Base-by-base conservation (phyloP, 2,888 invertebrate species). In the Ypsolopha sequella region DNA sequence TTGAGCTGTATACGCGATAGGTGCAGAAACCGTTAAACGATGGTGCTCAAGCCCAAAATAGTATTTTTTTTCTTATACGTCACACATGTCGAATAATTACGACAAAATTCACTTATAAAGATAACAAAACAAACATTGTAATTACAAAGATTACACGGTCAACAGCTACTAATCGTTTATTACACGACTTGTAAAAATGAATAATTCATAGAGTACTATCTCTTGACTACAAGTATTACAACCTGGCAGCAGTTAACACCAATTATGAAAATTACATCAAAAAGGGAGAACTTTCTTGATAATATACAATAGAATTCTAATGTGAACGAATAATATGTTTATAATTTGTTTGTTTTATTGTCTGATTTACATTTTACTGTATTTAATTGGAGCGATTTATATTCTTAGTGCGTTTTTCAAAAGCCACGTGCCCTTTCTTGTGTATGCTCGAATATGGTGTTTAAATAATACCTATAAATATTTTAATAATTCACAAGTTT, bases 271-370 rank as follows among this genome's bases (percentile, higher is more conserved):
- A 24, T 24, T 85, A 82, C 66, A 41, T 73, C 68, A 76, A 77
- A 74, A 74, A 79, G 57, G 82, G 76, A 72, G 74, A 71, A 68
- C 60, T 73, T 75, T 73, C 74, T 80, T 78, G 72, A 80, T 78
- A 72, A 73, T 80, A 77, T 75, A 78, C 73, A 74, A 80, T 76
- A 78, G 74, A 77, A 78, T 76, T 74, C 76, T 73, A 77, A 79
- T 76, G 74, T 36, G 36, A 36, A 48, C 7, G 36, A 65, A 68
- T 79, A 73, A 84, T 82, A 75, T 59, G 63, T 77, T 80, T 82
- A 76, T 82, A 84, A 85, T 85, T 77, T 81, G 84, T 82, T 82
- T 80, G 76, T 80, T 81, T 80, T 80, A 80, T 76, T 73, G 65
- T 74, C 65, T 65, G 66, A 61, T 73, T 80, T 78, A 70, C 73